These are phyloP conservation scores for Griposia aprilina DNA, from an alignment of 2,888 invertebrate genomes.

Conservation along the genomic window DNA sequence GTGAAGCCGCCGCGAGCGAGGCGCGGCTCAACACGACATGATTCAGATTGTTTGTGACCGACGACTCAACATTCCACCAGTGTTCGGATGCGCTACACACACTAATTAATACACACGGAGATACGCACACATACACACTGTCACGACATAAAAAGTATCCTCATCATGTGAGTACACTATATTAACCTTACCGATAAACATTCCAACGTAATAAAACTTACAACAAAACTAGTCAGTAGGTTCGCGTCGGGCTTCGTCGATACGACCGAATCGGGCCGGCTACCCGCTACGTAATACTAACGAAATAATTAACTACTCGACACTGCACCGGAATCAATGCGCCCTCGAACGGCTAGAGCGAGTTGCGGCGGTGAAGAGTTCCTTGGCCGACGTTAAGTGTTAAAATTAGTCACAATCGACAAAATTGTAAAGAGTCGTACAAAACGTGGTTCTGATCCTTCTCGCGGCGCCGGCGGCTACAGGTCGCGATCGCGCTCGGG, in stretches of 20 bases:
- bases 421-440: conserved; percentile 71
- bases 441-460: conserved; percentile 57
- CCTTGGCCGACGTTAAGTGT: conserved; percentile 27
- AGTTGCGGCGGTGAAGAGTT: conserved; percentile 26
- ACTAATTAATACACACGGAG: conserved; percentile 16
- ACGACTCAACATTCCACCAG: conserved; percentile 3
- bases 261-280: conserved; percentile 1
- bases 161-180: conserved; percentile 49
- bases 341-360: conserved; percentile 12
- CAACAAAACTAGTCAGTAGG: conserved; percentile 50
- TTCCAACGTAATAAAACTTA: conserved; percentile 70
- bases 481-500: conserved; percentile 47
- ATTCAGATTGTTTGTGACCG: conserved; percentile 29
- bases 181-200: conserved; percentile 68
- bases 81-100: conserved; percentile 27
- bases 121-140: conserved; percentile 48
- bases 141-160: conserved; percentile 48
- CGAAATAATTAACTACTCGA: conserved; percentile 46
- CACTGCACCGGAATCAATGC: conserved; percentile 4
- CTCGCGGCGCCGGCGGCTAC: conserved; percentile 25
- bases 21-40: conserved; percentile 10
- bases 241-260: conserved; percentile 17
- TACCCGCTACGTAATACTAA: conserved; percentile 55
- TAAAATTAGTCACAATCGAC: conserved; percentile 56
- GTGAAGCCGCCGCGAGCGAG: neutral